Conservation (phyloP, 2,113 vertebrate genomes). For the Hyaena hyaena region DNA sequence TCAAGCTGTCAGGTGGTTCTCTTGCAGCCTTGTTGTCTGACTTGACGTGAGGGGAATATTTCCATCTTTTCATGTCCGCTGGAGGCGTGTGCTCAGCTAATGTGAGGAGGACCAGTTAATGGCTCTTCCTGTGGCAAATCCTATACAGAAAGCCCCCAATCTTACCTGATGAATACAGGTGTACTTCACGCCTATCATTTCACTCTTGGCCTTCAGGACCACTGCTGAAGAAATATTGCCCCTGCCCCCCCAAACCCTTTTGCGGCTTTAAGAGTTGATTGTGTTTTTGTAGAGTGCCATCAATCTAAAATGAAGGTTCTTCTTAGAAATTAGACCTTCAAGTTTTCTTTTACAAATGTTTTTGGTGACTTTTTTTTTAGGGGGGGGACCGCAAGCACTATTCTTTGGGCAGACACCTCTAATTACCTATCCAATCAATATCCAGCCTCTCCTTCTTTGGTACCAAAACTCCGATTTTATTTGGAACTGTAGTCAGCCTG, state of each 20-base stretch:
- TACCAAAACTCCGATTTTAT: neutral
- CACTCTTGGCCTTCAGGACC: neutral
- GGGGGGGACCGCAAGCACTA: neutral
- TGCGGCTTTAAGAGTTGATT: neutral
- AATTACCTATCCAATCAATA: neutral
- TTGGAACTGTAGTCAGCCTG: neutral
- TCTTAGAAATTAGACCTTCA: neutral
- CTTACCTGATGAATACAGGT: neutral
- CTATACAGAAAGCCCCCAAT: accelerated
- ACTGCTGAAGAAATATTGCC: neutral
- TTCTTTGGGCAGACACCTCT: neutral
- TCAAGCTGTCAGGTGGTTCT: neutral
- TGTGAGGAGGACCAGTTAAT: neutral
- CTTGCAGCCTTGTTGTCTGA: neutral
- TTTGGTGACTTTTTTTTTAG: neutral
- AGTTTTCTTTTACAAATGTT: neutral
- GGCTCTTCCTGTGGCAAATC: neutral
- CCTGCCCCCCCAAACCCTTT: neutral
- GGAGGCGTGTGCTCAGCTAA: neutral
- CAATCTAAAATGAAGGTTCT: neutral
- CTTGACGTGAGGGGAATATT: too few species aligned
- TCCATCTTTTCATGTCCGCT: too few species aligned
- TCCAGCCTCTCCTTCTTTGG: neutral
- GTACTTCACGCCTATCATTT: neutral
- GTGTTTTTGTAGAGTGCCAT: neutral